Conservation (phyloP, 2,888 invertebrate genomes). For the Drosophila fulvimacula region DNA sequence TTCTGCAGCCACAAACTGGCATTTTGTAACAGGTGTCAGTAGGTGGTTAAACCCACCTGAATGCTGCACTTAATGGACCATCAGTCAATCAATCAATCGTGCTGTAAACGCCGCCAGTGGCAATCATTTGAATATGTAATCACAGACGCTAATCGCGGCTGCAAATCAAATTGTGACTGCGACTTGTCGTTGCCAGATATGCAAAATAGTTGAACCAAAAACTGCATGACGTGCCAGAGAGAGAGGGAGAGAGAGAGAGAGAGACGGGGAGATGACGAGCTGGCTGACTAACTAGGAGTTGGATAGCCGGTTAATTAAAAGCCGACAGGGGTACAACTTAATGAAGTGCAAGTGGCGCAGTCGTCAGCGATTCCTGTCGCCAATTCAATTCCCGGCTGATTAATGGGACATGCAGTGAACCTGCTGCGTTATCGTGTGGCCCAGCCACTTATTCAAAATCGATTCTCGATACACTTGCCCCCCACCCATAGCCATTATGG, state of each 20-base stretch:
- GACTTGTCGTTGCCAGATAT: slow-evolving; percentile 46
- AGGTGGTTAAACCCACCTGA: slow-evolving; percentile 26
- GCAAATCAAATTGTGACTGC: slow-evolving; percentile 69
- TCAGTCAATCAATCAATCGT: slow-evolving; percentile 65
- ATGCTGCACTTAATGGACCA: slow-evolving; percentile 50
- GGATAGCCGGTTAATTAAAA: slow-evolving; percentile 55
- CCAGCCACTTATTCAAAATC: slow-evolving; percentile 9
- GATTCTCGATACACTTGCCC: slow-evolving; percentile 8
- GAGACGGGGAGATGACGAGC: neutral
- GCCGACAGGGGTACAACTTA: slow-evolving; percentile 39
- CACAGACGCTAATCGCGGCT: slow-evolving; percentile 64
- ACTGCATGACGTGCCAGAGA: neutral
- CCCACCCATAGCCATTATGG: slow-evolving; percentile 14
- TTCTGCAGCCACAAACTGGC: slow-evolving; percentile 11
- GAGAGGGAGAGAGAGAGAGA: neutral
- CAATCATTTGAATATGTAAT: slow-evolving; percentile 73
- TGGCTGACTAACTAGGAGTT: neutral
- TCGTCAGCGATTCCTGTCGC: slow-evolving; percentile 50
- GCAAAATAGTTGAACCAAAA: slow-evolving; percentile 42
- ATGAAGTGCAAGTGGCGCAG: slow-evolving; percentile 48
- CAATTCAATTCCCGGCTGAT: slow-evolving; percentile 40
- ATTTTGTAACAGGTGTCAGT: slow-evolving; percentile 29
- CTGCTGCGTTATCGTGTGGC: neutral
- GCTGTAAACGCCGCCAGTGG: slow-evolving; percentile 58
- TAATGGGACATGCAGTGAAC: slow-evolving; percentile 37